These are phyloP conservation scores for Phanerotoma sp. DNA, from an alignment of 2,888 invertebrate genomes.

Conservation along the genomic window DNA sequence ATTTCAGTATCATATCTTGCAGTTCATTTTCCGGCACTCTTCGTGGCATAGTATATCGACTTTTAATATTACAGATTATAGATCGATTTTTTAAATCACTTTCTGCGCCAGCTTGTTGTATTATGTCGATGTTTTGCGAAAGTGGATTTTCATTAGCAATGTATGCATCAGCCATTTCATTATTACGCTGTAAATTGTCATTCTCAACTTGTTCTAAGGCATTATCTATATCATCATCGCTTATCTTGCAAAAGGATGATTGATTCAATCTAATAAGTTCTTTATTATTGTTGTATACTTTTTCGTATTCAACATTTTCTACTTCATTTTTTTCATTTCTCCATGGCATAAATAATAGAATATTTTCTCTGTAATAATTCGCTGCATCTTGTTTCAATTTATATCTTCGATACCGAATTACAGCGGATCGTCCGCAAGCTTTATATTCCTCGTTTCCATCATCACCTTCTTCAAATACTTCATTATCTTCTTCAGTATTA, in stretches of 20 bases:
- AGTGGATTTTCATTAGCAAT: too few species aligned
- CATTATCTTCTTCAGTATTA: neutral
- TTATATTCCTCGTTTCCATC: slow-evolving; percentile 12
- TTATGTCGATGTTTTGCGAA: slow-evolving; percentile 22
- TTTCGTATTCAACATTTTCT: slow-evolving; percentile 23
- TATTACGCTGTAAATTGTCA: slow-evolving; percentile 11
- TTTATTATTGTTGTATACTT: slow-evolving; percentile 12
- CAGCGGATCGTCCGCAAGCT: slow-evolving; percentile 16
- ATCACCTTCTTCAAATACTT: slow-evolving; percentile 21
- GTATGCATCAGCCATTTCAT: too few species aligned
- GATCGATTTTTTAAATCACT: neutral
- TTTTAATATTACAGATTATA: slow-evolving; percentile 13
- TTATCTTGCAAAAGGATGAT: slow-evolving; percentile 12
- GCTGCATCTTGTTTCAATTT: slow-evolving; percentile 22
- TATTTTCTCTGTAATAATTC: slow-evolving; percentile 29
- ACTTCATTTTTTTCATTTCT: slow-evolving; percentile 29
- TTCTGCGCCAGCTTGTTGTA: slow-evolving; percentile 24
- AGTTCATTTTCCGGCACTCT: slow-evolving; percentile 19
- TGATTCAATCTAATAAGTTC: slow-evolving; percentile 16
- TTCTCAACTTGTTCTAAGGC: slow-evolving; percentile 12
- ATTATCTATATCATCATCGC: slow-evolving; percentile 19
- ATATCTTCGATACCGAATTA: slow-evolving; percentile 26
- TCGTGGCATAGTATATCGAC: slow-evolving; percentile 15
- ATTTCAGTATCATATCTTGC: slow-evolving; percentile 18
- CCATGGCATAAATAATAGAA: slow-evolving; percentile 34